Evolutionary conservation across 2,113 vertebrate species (phyloP), one percentile per base, ranked within the genome.

Genomic region (Oryzias javanicus): DNA sequence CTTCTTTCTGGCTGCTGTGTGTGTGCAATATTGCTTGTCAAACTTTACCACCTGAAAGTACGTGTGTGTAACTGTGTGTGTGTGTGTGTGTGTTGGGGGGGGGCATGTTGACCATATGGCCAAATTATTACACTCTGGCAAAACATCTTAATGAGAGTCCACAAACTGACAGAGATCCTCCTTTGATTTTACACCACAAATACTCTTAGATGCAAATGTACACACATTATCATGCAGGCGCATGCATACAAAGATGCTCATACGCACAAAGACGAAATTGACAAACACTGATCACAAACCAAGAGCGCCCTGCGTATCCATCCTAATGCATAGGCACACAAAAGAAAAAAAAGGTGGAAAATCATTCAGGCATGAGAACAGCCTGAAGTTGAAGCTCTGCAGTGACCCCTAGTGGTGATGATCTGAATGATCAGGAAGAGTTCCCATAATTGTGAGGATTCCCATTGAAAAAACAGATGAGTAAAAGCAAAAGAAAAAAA

Each of bases 371-470:
- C 19, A 18, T 50, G 16, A 14, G 5, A 17, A 20, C 1, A 1
- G 5, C 49, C 16, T 41, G 20, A 35, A 66, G 29, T 35, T 25
- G 75, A 67, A 78, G 82, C 74, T 29, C 71, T 68, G 42, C 48
- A 83, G 45, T 82, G 87, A 81, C 84, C 74, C 83, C 84, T 15
- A 79, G 82, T 88, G 86, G 81, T 55, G 60, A 72, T 35, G 59
- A 25, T 22, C 18, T 3, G 8, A 35, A 35, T 0, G 3, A 35
- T 35, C 35, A 35, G 35, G 35, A 35, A 8, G 29, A 35, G 7
- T 35, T 35, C 29, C 29, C 6, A 35, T 35, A 35, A 35, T 35
- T 35, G 3, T 35, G 35, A 35, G 4, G 25, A 27, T 27, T 35
- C 10, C 35, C 3, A 12, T 10, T 35, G 35, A 35, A 35, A 35